These are phyloP conservation scores for Megaustenia siamemsis DNA, from an alignment of 2,888 invertebrate genomes.

Conservation along the genomic window DNA sequence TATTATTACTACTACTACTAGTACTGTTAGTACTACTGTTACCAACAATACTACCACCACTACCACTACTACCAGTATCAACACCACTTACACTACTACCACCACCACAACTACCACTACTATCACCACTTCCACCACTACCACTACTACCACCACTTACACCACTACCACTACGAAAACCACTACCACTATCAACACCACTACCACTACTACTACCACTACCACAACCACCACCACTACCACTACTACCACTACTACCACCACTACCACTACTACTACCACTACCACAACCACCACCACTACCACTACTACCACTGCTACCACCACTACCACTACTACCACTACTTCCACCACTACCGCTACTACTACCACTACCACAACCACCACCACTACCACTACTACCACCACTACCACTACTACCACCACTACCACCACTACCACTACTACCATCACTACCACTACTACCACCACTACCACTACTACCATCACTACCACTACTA, in stretches of 20 bases:
- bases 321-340: not conserved
- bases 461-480: conserved; percentile 36
- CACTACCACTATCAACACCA: conserved; percentile 9
- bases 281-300: not conserved
- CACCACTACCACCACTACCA: conserved; percentile 9
- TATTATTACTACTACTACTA: not conserved
- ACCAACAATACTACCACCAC: no score
- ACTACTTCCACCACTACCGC: conserved; percentile 8
- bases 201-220: not conserved
- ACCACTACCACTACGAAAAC: not conserved
- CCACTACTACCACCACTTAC: not conserved
- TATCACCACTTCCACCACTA: not conserved
- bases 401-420: conserved; percentile 12
- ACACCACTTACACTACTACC: no score
- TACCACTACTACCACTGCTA: not conserved
- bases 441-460: conserved; percentile 30
- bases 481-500: conserved; percentile 32
- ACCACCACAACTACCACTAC: no score
- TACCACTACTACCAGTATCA: no score
- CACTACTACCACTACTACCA: conserved; percentile 7
- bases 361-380: not conserved
- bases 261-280: conserved; percentile 14
- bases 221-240: conserved; percentile 5
- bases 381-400: no score
- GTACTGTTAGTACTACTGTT: no score